Evolutionary conservation across 2,888 invertebrate species (phyloP).

Genomic region (Lasioglossum villosulum): DNA sequence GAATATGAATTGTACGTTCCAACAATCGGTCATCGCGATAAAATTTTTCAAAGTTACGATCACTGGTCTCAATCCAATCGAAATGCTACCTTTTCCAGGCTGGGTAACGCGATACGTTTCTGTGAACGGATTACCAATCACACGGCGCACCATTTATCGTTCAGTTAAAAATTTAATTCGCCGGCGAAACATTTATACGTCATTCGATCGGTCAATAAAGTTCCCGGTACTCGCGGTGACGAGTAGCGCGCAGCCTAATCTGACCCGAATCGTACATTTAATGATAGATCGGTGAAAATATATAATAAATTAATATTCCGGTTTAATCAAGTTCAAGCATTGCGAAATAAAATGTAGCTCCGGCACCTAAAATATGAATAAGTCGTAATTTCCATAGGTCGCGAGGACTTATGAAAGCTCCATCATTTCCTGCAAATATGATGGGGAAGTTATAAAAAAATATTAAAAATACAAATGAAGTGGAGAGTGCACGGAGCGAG

Average conservation of each 20-base stretch:
- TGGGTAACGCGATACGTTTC: not conserved
- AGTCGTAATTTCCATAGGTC: not conserved
- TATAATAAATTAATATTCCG: not conserved
- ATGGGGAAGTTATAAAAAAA: not conserved
- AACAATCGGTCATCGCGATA: not conserved
- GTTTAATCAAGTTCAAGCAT: not conserved
- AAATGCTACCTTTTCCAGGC: not conserved
- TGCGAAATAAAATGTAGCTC: not conserved
- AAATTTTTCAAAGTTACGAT: slow-evolving; percentile 3
- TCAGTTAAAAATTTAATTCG: slow-evolving; percentile 31
- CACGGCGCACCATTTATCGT: slow-evolving; percentile 17
- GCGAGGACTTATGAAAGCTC: not conserved
- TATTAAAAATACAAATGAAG: not conserved
- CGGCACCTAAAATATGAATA: not conserved
- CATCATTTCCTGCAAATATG: not conserved
- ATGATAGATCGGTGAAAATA: not conserved
- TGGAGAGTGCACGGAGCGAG: not conserved
- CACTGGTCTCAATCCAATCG: slow-evolving; percentile 1
- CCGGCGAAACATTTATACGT: slow-evolving; percentile 23
- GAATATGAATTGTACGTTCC: not conserved
- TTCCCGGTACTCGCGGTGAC: not conserved
- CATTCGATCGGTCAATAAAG: slow-evolving; percentile 19
- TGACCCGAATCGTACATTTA: not conserved
- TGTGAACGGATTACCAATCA: slow-evolving; percentile 25
- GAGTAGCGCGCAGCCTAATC: slow-evolving; percentile 4